phyloP scores from a whole-genome alignment of 2,888 invertebrate species.

The Oithona nana region DNA sequence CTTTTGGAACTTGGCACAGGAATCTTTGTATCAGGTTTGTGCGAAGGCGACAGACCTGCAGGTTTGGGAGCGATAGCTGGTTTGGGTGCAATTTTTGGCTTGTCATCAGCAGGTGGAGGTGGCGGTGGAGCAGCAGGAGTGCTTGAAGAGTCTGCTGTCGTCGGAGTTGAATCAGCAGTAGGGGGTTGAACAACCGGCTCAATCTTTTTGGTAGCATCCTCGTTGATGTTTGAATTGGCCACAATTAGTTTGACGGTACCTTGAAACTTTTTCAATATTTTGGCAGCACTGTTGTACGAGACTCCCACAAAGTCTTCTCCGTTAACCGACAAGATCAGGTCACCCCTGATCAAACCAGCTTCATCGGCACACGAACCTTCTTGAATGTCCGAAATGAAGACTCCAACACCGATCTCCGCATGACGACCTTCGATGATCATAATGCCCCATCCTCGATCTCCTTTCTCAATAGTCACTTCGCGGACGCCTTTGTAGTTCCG shows the following conservation, averaged over 20 bases:
- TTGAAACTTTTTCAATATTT: slow-evolving; percentile 59
- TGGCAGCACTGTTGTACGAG: slow-evolving; percentile 52
- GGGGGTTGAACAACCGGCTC: too few relatives aligned
- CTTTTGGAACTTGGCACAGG: slow-evolving; percentile 18
- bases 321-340: slow-evolving; percentile 90
- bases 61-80: slow-evolving; percentile 23
- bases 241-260: slow-evolving; percentile 63
- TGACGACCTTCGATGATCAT: slow-evolving; percentile 90
- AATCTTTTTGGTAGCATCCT: background rate
- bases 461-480: slow-evolving; percentile 65
- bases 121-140: too few relatives aligned
- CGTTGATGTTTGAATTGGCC: slow-evolving; percentile 46
- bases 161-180: background rate
- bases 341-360: slow-evolving; percentile 87
- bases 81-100: slow-evolving; percentile 23
- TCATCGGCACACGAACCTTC: slow-evolving; percentile 34
- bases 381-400: slow-evolving; percentile 80
- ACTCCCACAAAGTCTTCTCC: slow-evolving; percentile 69
- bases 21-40: slow-evolving; percentile 8
- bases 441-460: slow-evolving; percentile 61
- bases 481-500: slow-evolving; percentile 52
- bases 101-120: background rate
- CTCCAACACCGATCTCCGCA: slow-evolving; percentile 72
- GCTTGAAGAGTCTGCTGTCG: background rate
- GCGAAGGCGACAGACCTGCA: slow-evolving; percentile 12